These are phyloP conservation scores for Heliconius sara DNA, from an alignment of 2,888 invertebrate species.

Conservation along the genomic window DNA sequence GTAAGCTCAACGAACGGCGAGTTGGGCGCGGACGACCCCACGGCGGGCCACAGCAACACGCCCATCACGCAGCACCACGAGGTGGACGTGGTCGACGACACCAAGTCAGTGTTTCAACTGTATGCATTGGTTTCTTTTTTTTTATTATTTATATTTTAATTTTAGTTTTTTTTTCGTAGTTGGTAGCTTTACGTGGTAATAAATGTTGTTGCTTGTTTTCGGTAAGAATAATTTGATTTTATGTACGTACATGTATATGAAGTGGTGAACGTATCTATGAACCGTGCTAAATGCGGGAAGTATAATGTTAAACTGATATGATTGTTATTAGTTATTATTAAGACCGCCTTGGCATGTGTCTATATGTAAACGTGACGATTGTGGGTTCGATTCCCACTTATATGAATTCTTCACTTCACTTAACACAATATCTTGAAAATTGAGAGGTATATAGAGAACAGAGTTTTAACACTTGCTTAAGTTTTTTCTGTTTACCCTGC, in stretches of 20 bases:
- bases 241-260: neutral
- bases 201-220: neutral
- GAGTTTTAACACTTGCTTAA: no score
- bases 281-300: no score
- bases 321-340: no score
- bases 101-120: constrained; percentile 92
- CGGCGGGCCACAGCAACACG: constrained; percentile 98
- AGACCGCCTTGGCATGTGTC: no score
- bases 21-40: constrained; percentile 96
- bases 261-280: neutral
- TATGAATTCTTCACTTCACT: neutral
- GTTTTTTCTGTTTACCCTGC: no score
- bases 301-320: no score
- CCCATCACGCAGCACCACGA: constrained; percentile 97
- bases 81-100: constrained; percentile 98
- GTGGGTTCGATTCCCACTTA: no score
- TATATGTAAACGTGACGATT: no score
- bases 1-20: constrained; percentile 99
- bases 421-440: no score
- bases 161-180: constrained; percentile 51
- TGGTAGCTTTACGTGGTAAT: neutral
- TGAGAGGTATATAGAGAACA: no score
- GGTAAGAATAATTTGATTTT: neutral
- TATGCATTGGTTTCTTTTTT: constrained; percentile 66
- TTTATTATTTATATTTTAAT: constrained; percentile 52